These are phyloP conservation scores for Andricus quercusramuli DNA, from an alignment of 2,888 invertebrate genomes.

Conservation along the genomic window DNA sequence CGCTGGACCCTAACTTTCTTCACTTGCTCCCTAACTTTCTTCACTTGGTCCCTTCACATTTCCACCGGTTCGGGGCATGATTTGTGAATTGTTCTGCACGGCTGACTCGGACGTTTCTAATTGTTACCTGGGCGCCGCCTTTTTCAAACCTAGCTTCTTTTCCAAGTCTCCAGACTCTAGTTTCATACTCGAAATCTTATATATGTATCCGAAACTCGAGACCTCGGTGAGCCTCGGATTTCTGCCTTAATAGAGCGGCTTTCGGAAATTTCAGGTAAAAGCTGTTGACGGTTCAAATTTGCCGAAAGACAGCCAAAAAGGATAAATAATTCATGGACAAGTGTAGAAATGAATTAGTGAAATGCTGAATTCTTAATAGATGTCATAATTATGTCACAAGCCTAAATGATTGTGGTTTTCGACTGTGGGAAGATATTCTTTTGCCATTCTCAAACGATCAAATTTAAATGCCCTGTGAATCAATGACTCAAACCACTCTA, in stretches of 20 bases:
- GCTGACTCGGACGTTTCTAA: constrained; percentile 48
- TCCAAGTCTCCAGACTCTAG: constrained; percentile 18
- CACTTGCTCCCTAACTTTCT: too few relatives aligned
- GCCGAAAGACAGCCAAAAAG: constrained; percentile 33
- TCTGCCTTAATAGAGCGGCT: constrained; percentile 18
- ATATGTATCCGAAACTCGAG: constrained; percentile 20
- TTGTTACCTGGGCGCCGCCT: constrained; percentile 43
- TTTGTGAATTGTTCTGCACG: constrained; percentile 49
- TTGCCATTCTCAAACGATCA: constrained; percentile 25
- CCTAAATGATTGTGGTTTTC: constrained; percentile 9
- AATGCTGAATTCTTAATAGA: constrained; percentile 34
- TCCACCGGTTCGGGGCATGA: not conserved
- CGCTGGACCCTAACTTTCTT: too few relatives aligned
- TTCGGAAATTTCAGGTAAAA: constrained; percentile 30
- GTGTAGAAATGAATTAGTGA: constrained; percentile 38
- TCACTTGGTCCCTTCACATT: constrained; percentile 12
- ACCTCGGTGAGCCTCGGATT: constrained; percentile 20
- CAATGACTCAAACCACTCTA: not conserved
- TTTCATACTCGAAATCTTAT: constrained; percentile 30
- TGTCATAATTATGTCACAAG: constrained; percentile 34
- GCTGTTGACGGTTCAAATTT: constrained; percentile 31
- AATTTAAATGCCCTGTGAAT: constrained; percentile 10
- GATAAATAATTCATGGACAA: constrained; percentile 34
- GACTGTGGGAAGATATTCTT: constrained; percentile 26
- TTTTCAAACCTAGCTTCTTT: constrained; percentile 22